These are phyloP conservation scores for Episyrphus balteatus DNA, from an alignment of 1,140 invertebrate genomes.

Conservation along the genomic window DNA sequence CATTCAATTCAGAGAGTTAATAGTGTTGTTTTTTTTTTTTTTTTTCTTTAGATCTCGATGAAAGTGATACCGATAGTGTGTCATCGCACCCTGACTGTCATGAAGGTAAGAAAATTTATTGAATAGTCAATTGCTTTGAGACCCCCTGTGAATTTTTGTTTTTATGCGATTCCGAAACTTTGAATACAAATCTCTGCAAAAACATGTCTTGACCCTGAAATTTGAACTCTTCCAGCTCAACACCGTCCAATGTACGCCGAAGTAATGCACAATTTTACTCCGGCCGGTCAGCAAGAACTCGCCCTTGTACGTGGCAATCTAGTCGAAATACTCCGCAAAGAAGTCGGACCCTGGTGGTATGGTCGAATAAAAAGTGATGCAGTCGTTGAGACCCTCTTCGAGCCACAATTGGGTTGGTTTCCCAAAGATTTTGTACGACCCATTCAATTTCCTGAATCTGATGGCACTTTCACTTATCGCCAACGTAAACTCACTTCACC, in stretches of 20 bases:
- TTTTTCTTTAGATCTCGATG: constrained; percentile 16
- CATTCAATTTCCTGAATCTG: constrained; percentile 23
- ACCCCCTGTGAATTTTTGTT: no score
- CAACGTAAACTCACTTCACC: neutral
- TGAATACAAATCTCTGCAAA: neutral
- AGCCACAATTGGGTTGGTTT: constrained; percentile 33
- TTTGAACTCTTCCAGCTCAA: no score
- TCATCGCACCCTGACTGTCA: constrained; percentile 31
- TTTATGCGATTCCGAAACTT: no score
- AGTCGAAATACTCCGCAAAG: constrained; percentile 32
- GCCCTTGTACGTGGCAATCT: constrained; percentile 29
- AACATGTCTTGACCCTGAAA: no score
- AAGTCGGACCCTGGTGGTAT: constrained; percentile 34
- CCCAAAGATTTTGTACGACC: constrained; percentile 35
- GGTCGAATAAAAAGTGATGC: constrained; percentile 28
- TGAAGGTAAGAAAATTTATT: constrained; percentile 18
- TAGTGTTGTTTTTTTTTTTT: neutral
- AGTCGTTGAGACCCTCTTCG: constrained; percentile 22
- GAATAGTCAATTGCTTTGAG: neutral
- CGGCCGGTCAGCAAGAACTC: constrained; percentile 31
- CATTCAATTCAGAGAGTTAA: neutral
- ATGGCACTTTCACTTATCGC: constrained; percentile 14
- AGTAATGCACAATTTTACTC: constrained; percentile 33
- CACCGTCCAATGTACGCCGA: constrained; percentile 25
- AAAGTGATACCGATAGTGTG: constrained; percentile 33